Percentiles rank a stretch among this genome's conserved stretches.
Evolutionary conservation across 2,113 vertebrate genomes (phyloP).

Genomic region (Emydura subglobosa): DNA sequence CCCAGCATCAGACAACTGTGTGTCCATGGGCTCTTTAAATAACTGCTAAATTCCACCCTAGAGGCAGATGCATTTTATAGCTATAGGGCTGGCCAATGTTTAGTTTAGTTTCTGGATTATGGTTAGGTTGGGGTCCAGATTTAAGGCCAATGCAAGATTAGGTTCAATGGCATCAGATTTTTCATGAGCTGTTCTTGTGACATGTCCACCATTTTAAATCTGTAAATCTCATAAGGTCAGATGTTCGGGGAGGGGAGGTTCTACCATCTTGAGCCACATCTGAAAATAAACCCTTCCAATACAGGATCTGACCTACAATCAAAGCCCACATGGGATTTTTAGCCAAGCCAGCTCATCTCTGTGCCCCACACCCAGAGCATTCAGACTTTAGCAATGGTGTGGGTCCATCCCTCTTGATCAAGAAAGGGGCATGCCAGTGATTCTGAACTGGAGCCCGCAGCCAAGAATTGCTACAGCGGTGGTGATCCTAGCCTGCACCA

Average conservation of each 20-base stretch:
- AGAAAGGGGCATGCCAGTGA: neutral
- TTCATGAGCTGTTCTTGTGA: neutral
- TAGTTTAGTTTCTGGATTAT: rapidly evolving
- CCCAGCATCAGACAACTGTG: neutral
- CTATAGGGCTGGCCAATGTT: neutral
- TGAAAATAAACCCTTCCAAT: neutral
- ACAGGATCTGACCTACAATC: neutral
- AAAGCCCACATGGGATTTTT: neutral
- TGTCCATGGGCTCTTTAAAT: neutral
- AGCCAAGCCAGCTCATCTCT: neutral
- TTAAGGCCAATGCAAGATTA: neutral
- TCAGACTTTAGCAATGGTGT: too few species aligned
- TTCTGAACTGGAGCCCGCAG: too few species aligned
- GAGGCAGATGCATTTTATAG: neutral
- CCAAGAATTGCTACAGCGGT: neutral
- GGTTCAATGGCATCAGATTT: neutral
- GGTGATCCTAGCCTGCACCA: neutral
- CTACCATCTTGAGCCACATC: neutral
- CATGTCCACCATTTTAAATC: rapidly evolving
- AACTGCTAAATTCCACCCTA: neutral
- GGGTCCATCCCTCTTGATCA: neutral
- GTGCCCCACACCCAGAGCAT: too few species aligned
- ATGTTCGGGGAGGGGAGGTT: rapidly evolving
- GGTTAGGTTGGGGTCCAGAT: neutral
- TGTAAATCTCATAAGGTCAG: rapidly evolving